A percentile compares a stretch with the other conserved stretches of the same genome.
phyloP scores from a whole-genome alignment of 2,113 vertebrate species.

The Cyanoderma ruficeps region DNA sequence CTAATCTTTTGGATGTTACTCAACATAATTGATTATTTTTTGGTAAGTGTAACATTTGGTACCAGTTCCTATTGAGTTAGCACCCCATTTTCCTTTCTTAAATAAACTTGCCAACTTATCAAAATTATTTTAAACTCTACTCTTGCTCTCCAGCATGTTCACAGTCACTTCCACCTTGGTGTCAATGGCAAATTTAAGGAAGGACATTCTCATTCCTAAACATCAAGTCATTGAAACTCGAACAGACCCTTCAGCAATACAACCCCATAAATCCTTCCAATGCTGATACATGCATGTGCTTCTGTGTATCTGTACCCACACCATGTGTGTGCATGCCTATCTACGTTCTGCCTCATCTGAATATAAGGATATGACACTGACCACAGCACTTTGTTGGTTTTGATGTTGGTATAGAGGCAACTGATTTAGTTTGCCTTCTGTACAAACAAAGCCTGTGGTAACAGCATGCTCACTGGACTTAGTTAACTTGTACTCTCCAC shows the following conservation, averaged over 20 bases:
- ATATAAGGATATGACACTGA: neutral
- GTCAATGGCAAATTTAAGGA: neutral
- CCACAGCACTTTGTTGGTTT: neutral
- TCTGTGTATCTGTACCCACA: neutral
- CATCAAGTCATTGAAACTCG: neutral
- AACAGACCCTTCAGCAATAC: neutral
- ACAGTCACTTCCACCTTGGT: neutral
- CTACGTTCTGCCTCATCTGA: neutral
- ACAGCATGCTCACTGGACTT: neutral
- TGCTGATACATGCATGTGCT: neutral
- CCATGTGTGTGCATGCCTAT: accelerated
- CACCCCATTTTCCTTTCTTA: neutral
- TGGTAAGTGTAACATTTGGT: neutral
- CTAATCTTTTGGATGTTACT: neutral
- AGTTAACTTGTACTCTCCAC: neutral
- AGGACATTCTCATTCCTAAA: neutral
- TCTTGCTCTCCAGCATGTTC: neutral
- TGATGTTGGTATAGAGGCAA: neutral
- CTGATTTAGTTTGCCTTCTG: neutral
- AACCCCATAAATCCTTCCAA: neutral
- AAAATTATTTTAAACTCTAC: neutral
- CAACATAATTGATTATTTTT: neutral
- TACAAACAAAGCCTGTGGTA: neutral
- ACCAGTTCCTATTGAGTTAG: neutral
- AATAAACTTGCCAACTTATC: neutral